Base-by-base conservation (phyloP, 2,888 invertebrate species). In the Aricia artaxerxes region DNA sequence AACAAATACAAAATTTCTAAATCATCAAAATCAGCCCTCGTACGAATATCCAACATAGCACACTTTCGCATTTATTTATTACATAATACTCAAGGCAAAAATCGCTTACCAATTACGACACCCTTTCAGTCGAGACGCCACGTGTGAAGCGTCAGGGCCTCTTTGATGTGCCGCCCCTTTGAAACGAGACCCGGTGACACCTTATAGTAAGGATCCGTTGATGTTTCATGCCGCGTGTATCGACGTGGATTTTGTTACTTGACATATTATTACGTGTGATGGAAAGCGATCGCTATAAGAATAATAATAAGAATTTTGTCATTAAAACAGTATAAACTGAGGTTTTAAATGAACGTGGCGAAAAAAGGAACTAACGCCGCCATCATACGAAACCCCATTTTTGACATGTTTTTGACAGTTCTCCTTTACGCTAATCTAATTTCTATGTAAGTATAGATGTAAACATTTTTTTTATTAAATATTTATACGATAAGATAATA, bases 151-250 rank as follows among this genome's bases (percentile, higher is more conserved):
- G 82, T 86, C 84, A 81, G 79, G 82, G 82, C 73, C 60, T 78
- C 86, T 86, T 86, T 86, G 86, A 86, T 86, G 83, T 79, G 80
- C 85, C 84, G 85, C 84, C 82, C 82, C 84, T 85, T 84, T 84
- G 84, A 84, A 85, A 85, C 79, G 79, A 77, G 85, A 86, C 82
- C 87, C 83, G 80, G 80, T 84, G 83, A 85, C 85, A 85, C 85
- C 85, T 86, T 85, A 85, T 80, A 82, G 82, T 85, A 86, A 87
- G 87, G 84, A 83, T 82, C 81, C 78, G 83, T 82, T 78, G 80
- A 81, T 38, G 35, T 35, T 69, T 69, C 31, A 76, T 6, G 76
- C 57, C 53, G 76, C 53, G 53, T 35, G 76, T 76, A 16, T 53
- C 53, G 44, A 75, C 40, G 11, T 76, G 53, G 49, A 76, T 53